phyloP scores from a whole-genome alignment of 2,797 vertebrate species.

The Steatocranus sp. region DNA sequence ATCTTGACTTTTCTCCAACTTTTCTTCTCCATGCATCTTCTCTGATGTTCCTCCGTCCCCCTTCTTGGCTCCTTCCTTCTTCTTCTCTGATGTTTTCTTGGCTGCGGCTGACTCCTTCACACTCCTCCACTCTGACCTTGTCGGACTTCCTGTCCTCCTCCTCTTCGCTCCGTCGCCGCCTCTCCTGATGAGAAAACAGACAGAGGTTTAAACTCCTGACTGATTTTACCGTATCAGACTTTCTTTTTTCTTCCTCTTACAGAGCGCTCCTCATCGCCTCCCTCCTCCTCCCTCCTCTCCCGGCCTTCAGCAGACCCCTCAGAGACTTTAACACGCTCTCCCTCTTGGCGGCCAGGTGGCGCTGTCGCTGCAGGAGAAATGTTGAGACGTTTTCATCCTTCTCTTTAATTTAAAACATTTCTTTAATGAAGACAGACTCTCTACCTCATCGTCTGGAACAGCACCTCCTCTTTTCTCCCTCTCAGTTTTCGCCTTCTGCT shows the following conservation, averaged over 20 bases:
- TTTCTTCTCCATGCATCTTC: background rate
- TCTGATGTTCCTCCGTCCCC: background rate
- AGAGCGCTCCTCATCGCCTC: background rate
- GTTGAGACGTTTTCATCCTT: background rate
- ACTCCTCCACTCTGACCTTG: background rate
- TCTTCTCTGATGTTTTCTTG: background rate
- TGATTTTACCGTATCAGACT: background rate
- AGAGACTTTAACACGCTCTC: slow-evolving; percentile 67
- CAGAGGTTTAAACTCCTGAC: background rate
- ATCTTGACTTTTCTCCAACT: background rate
- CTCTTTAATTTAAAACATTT: background rate
- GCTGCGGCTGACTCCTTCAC: background rate
- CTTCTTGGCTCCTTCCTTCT: background rate
- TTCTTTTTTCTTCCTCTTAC: background rate
- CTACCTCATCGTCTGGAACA: slow-evolving; percentile 27
- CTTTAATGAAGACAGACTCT: background rate
- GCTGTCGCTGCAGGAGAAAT: slow-evolving; percentile 13
- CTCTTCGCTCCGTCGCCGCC: background rate
- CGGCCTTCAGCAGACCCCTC: slow-evolving; percentile 59
- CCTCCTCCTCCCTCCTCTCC: slow-evolving; percentile 17
- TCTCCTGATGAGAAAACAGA: slow-evolving; percentile 6
- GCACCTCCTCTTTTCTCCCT: background rate
- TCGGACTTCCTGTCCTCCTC: background rate
- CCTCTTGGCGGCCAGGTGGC: slow-evolving; percentile 48
- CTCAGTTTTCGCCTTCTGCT: background rate